phyloP scores from a whole-genome alignment of 2,113 vertebrate species.

The Malurus alboscapulatus region DNA sequence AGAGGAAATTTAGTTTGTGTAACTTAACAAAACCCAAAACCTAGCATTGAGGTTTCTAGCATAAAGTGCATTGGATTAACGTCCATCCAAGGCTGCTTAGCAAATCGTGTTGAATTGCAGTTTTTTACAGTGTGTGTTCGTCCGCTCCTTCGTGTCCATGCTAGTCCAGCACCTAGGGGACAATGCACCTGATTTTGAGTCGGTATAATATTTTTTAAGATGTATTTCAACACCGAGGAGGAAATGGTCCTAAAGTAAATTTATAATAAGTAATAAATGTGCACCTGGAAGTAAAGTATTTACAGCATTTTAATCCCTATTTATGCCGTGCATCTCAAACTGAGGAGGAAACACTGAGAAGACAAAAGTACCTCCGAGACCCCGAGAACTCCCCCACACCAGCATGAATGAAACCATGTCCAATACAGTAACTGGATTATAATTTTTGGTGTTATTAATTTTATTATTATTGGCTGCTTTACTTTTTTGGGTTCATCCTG shows the following conservation, averaged over 20 bases:
- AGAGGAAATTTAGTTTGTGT: conserved; percentile 66
- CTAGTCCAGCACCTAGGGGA: conserved; percentile 31
- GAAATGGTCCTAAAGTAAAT: conserved; percentile 64
- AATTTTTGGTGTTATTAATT: conserved; percentile 63
- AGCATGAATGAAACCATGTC: conserved; percentile 77
- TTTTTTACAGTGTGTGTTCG: conserved; percentile 7
- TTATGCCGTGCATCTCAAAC: conserved; percentile 69
- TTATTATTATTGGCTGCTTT: conserved; percentile 63
- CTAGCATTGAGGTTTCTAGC: conserved; percentile 40
- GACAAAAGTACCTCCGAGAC: conserved; percentile 72
- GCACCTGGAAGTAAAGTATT: conserved; percentile 73
- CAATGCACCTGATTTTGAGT: conserved; percentile 68
- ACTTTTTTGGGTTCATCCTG: conserved; percentile 57
- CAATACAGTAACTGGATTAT: conserved; percentile 75
- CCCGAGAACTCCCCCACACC: conserved; percentile 69
- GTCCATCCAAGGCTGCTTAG: conserved; percentile 44
- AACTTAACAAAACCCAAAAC: conserved; percentile 47
- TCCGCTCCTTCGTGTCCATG: neutral
- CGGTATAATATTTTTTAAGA: neutral
- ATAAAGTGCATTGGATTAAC: conserved; percentile 57
- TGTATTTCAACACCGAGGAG: conserved; percentile 69
- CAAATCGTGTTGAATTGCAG: conserved; percentile 15
- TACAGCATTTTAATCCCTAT: conserved; percentile 65
- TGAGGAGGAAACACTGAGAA: conserved; percentile 73
- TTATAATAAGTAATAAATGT: conserved; percentile 64